Evolutionary conservation across 2,888 invertebrate species (phyloP).

Genomic region (Tortrix viridana): DNA sequence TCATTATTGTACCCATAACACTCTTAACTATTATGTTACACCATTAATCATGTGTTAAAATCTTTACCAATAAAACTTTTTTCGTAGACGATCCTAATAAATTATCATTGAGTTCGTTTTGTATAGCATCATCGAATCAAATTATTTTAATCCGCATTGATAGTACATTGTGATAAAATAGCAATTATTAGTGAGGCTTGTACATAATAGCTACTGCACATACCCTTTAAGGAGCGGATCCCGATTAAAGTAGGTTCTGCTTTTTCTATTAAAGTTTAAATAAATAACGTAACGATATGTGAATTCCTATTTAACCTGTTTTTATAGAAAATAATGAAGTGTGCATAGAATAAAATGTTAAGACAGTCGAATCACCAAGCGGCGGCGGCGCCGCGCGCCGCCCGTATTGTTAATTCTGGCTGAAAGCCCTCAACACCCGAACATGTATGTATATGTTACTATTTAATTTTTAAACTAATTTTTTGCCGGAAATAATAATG

Average conservation of each 20-base stretch:
- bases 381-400: slow-evolving; percentile 34
- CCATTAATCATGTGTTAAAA: slow-evolving; percentile 32
- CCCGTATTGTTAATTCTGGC: slow-evolving; percentile 63
- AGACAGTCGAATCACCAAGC: slow-evolving; percentile 77
- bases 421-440: slow-evolving; percentile 56
- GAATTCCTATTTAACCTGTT: slow-evolving; percentile 46
- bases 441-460: slow-evolving; percentile 58
- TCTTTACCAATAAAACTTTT: slow-evolving; percentile 22
- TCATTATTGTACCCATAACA: slow-evolving; percentile 29
- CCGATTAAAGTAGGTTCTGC: slow-evolving; percentile 53
- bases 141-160: slow-evolving; percentile 47
- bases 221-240: slow-evolving; percentile 48
- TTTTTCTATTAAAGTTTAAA: slow-evolving; percentile 46
- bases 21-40: slow-evolving; percentile 29
- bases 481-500: slow-evolving; percentile 65
- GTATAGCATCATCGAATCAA: slow-evolving; percentile 31
- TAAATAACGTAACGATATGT: slow-evolving; percentile 41
- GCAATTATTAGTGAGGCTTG: slow-evolving; percentile 54
- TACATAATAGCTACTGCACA: slow-evolving; percentile 58
- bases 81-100: slow-evolving; percentile 29
- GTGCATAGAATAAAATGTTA: slow-evolving; percentile 54
- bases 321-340: slow-evolving; percentile 52
- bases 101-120: slow-evolving; percentile 27
- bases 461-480: slow-evolving; percentile 51
- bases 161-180: slow-evolving; percentile 50